Percentiles rank a stretch among this genome's conserved stretches.
phyloP scores from a whole-genome alignment of 2,888 invertebrate genomes.

The Drosophila lutescens region DNA sequence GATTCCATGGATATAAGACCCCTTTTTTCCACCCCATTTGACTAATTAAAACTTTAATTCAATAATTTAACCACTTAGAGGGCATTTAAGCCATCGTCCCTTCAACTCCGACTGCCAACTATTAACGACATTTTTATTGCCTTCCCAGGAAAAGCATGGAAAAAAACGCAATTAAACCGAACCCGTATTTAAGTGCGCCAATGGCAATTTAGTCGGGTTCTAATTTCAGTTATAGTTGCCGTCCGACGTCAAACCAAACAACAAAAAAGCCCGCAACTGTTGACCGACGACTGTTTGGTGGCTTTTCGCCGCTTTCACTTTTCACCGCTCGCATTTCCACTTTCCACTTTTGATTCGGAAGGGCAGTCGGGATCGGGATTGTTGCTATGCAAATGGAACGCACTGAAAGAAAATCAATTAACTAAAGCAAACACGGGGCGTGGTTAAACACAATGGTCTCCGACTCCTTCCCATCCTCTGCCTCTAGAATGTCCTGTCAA shows the following conservation, averaged over 20 bases:
- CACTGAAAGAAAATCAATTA: conserved; percentile 77
- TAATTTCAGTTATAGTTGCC: conserved; percentile 41
- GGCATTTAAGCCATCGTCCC: conserved; percentile 12
- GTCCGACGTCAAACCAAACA: conserved; percentile 20
- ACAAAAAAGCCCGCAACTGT: conserved; percentile 36
- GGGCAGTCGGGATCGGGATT: conserved; percentile 51
- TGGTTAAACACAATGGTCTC: conserved; percentile 51
- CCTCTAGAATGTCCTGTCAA: conserved; percentile 50
- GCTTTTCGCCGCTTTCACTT: conserved; percentile 43
- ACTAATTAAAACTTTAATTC: conserved; percentile 26
- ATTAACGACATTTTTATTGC: conserved; percentile 30
- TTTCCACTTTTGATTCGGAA: conserved; percentile 22
- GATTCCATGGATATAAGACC: background rate
- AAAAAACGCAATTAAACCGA: conserved; percentile 42
- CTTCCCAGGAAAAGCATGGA: background rate
- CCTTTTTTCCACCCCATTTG: background rate
- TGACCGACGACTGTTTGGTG: conserved; percentile 40
- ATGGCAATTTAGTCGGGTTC: conserved; percentile 39
- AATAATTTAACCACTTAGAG: conserved; percentile 26
- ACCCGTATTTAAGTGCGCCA: conserved; percentile 52
- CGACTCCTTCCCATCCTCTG: background rate
- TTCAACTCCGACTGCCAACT: background rate
- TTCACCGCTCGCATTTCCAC: conserved; percentile 23
- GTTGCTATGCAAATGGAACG: conserved; percentile 72
- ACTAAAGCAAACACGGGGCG: conserved; percentile 68